Base-by-base conservation (phyloP, 1,140 invertebrate species). In the Antheraea mylitta region DNA sequence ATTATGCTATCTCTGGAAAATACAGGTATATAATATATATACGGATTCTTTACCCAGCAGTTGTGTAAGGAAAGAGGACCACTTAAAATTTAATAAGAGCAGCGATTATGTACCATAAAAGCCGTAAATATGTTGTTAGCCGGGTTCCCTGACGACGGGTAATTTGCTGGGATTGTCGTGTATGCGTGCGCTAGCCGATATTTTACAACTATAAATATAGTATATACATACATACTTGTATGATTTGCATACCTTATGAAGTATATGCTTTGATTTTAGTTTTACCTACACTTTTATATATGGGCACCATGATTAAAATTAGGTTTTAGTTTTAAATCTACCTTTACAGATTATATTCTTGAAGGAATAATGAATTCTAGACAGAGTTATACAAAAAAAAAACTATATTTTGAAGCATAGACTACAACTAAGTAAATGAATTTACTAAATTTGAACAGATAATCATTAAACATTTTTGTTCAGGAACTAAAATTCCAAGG, bases 71-170 rank as follows among this genome's bases (percentile, higher is more conserved):
- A 82, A 88, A 85, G 83, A 81, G 74, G 81, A 82, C 83, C 80
- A 89, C 79, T 89, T 87, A 87, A 83, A 85, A 82, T 90, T 89
- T 90, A 90, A 89, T 90, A 90, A 88, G 86, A 88, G 76, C 84
- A 75, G 80, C 82, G 79, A 90, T 90, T 90, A 90, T 87, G 81
- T 58, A 70, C 78, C 81, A 83, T 90, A 90, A 90, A 81, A 66
- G 82, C 77, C 71, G 78, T 90, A 90, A 90, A 90, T 80, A 70
- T 83, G 85, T 90, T 82, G 86, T 90, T 90, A 89, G 82, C 68
- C 70, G 76, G 76, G 81, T 80, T 85, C 80, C 82, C 85, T 82
- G 81, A 68, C 78, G 72, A 71, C 67, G 69, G 77, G 79, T 75
- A 86, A 88, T 85, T 90, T 89, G 86, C 86, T 76, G 79, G 70